Conservation (phyloP, 1,140 invertebrate species). For the Varroa destructor region DNA sequence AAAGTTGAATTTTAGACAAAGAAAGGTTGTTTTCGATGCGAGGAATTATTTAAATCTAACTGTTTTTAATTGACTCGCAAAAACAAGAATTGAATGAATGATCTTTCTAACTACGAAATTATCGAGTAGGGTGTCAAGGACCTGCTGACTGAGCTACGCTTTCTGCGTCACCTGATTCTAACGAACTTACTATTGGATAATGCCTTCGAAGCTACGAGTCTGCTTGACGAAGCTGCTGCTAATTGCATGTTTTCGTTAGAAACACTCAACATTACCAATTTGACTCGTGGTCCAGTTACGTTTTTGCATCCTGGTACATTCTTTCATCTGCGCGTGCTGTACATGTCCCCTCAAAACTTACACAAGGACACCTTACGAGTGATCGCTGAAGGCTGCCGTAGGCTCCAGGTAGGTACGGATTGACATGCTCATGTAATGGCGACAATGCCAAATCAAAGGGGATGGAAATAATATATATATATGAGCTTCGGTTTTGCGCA, state of each 20-base stretch:
- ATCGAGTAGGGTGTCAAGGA: constrained; percentile 52
- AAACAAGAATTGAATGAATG: no score
- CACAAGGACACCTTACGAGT: constrained; percentile 2
- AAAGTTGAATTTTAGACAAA: no score
- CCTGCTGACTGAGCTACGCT: constrained; percentile 53
- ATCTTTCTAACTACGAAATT: no score
- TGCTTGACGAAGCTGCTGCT: constrained; percentile 55
- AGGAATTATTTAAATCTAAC: no score
- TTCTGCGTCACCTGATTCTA: constrained; percentile 53
- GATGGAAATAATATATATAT: constrained; percentile 8
- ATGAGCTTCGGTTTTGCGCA: not conserved
- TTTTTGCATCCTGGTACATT: constrained; percentile 63
- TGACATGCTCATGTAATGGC: constrained; percentile 48
- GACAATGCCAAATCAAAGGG: constrained; percentile 38
- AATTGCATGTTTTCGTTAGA: constrained; percentile 51
- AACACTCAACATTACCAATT: constrained; percentile 57
- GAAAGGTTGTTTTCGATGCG: no score
- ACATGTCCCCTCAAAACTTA: constrained; percentile 55
- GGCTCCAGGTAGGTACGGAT: constrained; percentile 24
- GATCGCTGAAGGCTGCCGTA: constrained; percentile 17
- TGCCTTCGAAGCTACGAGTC: constrained; percentile 41
- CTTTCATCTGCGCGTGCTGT: constrained; percentile 54
- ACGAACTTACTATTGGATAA: constrained; percentile 61
- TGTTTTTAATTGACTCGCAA: no score
- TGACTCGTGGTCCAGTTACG: constrained; percentile 57